Conservation (phyloP, 2,888 invertebrate species). For the Perithous albicinctus region DNA sequence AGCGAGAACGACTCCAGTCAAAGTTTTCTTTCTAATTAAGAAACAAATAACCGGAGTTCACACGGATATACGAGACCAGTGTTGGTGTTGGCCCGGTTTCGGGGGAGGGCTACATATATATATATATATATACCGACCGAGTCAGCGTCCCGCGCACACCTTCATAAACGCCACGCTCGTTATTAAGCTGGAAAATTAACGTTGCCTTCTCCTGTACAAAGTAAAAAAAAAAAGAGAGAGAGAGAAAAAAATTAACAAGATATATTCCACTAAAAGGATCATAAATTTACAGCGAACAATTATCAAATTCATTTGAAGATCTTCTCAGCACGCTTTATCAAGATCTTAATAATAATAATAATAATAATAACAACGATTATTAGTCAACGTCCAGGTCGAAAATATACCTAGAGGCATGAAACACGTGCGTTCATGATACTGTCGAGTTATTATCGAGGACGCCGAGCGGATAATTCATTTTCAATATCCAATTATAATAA, state of each 20-base stretch:
- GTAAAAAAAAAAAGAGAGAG: constrained; percentile 65
- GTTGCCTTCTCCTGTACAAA: constrained; percentile 73
- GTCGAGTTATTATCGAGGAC: constrained; percentile 51
- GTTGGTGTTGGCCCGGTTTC: constrained; percentile 77
- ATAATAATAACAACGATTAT: constrained; percentile 4
- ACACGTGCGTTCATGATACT: constrained; percentile 14
- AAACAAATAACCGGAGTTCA: constrained; percentile 81
- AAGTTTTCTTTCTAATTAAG: constrained; percentile 84
- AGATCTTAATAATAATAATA: constrained; percentile 3
- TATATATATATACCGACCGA: constrained; percentile 55
- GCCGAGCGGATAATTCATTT: constrained; percentile 68
- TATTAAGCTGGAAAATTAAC: constrained; percentile 81
- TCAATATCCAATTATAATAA: constrained; percentile 73
- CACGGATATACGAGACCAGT: background rate
- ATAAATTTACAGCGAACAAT: background rate
- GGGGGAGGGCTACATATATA: too few relatives aligned
- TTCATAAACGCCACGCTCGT: constrained; percentile 79
- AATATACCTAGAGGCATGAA: background rate
- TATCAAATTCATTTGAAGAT: background rate
- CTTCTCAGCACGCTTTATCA: constrained; percentile 26
- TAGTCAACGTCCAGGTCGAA: constrained; percentile 14
- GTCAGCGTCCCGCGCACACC: constrained; percentile 48
- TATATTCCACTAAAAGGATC: constrained; percentile 17
- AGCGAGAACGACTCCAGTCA: constrained; percentile 74
- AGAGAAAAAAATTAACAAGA: constrained; percentile 49